A percentile compares a stretch with the other conserved stretches of the same genome.
Evolutionary conservation across 2,113 vertebrate species (phyloP).

Genomic region (Orcinus orca): DNA sequence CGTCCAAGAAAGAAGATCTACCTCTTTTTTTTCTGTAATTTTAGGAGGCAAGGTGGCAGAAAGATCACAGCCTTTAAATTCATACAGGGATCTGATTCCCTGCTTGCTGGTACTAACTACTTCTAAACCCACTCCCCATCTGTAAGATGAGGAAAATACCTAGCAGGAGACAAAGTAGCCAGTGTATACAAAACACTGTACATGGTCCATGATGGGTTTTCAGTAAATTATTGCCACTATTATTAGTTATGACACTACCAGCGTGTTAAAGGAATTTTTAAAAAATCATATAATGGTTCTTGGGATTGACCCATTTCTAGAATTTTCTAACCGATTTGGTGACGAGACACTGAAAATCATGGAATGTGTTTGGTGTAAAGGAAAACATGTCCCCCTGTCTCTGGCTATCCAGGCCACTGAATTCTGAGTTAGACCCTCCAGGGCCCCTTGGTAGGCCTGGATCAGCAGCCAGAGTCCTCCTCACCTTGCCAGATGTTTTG

Average conservation of each 20-base stretch:
- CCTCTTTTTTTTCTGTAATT: background rate
- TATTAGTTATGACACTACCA: background rate
- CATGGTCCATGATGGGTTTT: background rate
- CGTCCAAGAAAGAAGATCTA: background rate
- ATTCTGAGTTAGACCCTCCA: background rate
- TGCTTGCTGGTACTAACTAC: background rate
- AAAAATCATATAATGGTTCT: background rate
- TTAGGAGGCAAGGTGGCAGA: background rate
- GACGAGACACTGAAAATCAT: background rate
- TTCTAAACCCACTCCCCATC: background rate
- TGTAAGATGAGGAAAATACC: background rate
- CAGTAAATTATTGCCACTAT: background rate
- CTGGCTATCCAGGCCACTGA: background rate
- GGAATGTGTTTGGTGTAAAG: background rate
- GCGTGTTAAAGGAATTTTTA: background rate
- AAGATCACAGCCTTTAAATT: background rate
- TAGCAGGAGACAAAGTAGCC: background rate
- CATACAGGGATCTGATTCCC: background rate
- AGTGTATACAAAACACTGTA: background rate
- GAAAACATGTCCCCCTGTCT: background rate
- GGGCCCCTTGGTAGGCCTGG: background rate
- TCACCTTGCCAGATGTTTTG: constrained; percentile 98
- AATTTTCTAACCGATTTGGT: background rate
- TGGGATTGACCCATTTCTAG: constrained; percentile 1
- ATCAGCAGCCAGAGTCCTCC: background rate